Base-by-base conservation (phyloP, 2,113 vertebrate genomes). In the Periophthalmodon schlosseri region DNA sequence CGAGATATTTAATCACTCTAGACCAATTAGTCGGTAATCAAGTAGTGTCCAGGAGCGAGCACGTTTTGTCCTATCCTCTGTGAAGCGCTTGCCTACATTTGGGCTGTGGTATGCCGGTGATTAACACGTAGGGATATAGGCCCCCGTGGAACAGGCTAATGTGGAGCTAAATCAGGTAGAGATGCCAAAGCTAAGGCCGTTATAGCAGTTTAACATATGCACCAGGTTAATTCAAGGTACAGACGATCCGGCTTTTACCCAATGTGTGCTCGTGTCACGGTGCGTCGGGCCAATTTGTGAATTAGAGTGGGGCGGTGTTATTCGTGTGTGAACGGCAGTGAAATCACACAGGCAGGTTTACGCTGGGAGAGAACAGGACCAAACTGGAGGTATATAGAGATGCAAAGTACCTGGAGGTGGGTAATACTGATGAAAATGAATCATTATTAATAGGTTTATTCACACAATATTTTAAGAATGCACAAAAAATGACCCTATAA, bases 1-100 rank as follows among this genome's bases (percentile, higher is more conserved):
- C 94, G 95, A 97, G 96, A 97, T 98, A 96, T 98, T 99, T 97
- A 98, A 98, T 99, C 97, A 98, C 96, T 96, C 96, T 94, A 96
- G 95, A 96, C 95, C 97, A 98, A 98, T 99, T 99, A 98, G 96
- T 94, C 95, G 93, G 96, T 96, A 98, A 98, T 99, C 97, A 98
- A 95, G 96, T 96, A 96, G 95, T 97, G 96, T 93, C 92, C 92
- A 94, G 91, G 96, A 95, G 95, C 95, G 94, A 89, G 95, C 90
- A 84, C 95, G 95, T 96, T 97, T 95, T 95, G 96, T 97, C 95
- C 95, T 93, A 84, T 92, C 95, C 94, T 95, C 95, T 89, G 83
- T 90, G 93, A 94, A 95, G 94, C 94, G 94, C 94, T 91, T 91
- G 94, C 92, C 94, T 96, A 94, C 94, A 92, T 77, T 63, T 63